phyloP scores from a whole-genome alignment of 2,113 vertebrate genomes.

The Phocoena sinus region DNA sequence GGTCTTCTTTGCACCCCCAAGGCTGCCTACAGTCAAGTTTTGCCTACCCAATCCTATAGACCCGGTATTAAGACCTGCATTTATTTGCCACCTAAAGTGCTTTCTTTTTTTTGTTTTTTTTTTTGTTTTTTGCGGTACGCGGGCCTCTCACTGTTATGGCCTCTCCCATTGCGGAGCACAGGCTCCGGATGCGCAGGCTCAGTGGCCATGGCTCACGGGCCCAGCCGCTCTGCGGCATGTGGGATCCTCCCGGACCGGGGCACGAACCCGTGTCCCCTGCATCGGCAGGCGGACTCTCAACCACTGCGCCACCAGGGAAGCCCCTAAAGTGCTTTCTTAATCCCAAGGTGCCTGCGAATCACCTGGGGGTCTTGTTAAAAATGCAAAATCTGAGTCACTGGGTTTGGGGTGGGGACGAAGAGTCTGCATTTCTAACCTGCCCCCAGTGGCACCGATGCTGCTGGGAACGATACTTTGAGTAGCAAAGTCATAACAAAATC shows the following conservation, averaged over 20 bases:
- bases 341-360: neutral
- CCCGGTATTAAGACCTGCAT: neutral
- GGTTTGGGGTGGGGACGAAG: neutral
- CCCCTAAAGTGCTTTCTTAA: neutral
- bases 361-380: neutral
- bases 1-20: neutral
- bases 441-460: neutral
- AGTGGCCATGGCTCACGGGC: no score
- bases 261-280: no score
- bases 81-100: neutral
- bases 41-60: neutral
- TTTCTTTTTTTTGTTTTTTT: neutral
- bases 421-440: neutral
- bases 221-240: no score
- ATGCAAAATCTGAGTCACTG: neutral
- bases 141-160: no score
- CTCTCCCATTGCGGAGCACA: no score
- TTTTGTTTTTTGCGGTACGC: no score
- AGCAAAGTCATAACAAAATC: slow-evolving; percentile 1
- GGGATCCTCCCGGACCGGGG: no score
- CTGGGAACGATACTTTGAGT: neutral
- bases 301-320: no score
- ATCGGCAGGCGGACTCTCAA: no score
- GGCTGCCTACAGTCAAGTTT: neutral
- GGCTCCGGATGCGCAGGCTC: no score